Evolutionary conservation across 2,888 invertebrate species (phyloP), one percentile per base, ranked within the genome.

Genomic region (Pterostichus madidus): DNA sequence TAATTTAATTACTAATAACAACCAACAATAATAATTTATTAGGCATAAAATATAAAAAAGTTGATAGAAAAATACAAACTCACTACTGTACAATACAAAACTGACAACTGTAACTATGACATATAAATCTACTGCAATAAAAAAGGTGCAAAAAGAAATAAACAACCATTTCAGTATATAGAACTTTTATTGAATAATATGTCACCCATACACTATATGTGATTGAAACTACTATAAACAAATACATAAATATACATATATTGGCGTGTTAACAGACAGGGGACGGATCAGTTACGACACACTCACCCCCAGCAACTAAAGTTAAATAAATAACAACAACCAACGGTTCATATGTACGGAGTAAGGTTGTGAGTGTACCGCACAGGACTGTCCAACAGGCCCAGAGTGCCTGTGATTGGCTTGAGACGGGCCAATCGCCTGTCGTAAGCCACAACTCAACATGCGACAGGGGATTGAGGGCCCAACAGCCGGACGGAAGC

Each of bases 391-490:
- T 86, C 86, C 86, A 86, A 86, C 86, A 86, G 85, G 86, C 85
- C 85, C 11, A 32, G 64, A 24, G 49, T 83, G 76, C 85, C 85
- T 86, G 86, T 86, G 86, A 86, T 86, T 84, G 84, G 83, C 82
- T 80, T 84, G 78, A 49, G 24, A 31, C 24, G 32, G 13, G 80
- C 86, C 88, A 88, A 90, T 89, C 90, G 89, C 90, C 89, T 90
- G 90, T 87, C 85, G 84, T 79, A 84, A 88, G 89, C 89, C 88
- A 89, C 88, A 87, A 83, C 64, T 88, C 86, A 84, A 86, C 85
- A 84, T 85, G 84, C 85, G 88, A 90, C 92, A 92, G 92, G 93
- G 92, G 92, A 92, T 91, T 91, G 92, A 88, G 90, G 91, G 91
- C 92, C 92, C 92, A 92, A 89, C 89, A 89, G 89, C 89, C 31